Percentiles rank a stretch among this genome's conserved stretches.
Conservation (phyloP, 2,888 invertebrate genomes). For the Cheilosia impressa region DNA sequence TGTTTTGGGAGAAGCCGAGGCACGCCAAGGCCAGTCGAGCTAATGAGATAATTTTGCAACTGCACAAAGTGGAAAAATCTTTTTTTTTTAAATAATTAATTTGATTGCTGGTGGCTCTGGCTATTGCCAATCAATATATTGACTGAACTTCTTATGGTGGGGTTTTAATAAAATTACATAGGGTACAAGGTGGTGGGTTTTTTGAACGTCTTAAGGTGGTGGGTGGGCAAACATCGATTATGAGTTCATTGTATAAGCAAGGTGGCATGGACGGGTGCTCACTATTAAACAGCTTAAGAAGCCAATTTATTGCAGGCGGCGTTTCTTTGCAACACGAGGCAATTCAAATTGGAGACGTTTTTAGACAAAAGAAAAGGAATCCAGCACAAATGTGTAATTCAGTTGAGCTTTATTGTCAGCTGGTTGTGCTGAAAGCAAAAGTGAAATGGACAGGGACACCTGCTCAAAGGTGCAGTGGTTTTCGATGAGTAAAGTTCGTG, state of each 20-base stretch:
- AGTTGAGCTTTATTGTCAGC: slow-evolving; percentile 15
- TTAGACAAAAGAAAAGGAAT: slow-evolving; percentile 2
- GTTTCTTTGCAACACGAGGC: slow-evolving; percentile 17
- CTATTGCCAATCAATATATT: slow-evolving; percentile 66
- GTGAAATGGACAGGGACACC: not conserved
- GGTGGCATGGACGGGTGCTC: slow-evolving; percentile 1
- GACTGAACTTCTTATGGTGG: slow-evolving; percentile 17
- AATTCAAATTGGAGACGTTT: not conserved
- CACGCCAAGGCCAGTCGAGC: not conserved
- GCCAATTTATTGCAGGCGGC: slow-evolving; percentile 63
- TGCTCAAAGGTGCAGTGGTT: slow-evolving; percentile 9
- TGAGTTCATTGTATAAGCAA: slow-evolving; percentile 52
- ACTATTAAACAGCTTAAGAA: slow-evolving; percentile 59
- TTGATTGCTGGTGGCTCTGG: slow-evolving; percentile 16
- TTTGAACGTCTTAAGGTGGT: slow-evolving; percentile 34
- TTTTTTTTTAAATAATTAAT: slow-evolving; percentile 24
- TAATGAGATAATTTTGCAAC: slow-evolving; percentile 55
- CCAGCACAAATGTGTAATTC: not conserved
- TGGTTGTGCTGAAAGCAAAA: slow-evolving; percentile 20
- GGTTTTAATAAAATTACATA: slow-evolving; percentile 39
- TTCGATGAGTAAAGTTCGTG: not conserved
- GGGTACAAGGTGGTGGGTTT: not conserved
- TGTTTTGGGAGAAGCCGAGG: slow-evolving; percentile 10
- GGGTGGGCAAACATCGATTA: slow-evolving; percentile 32
- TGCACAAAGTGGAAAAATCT: slow-evolving; percentile 35